phyloP scores from a whole-genome alignment of 2,113 vertebrate genomes.

The Carlito syrichta region DNA sequence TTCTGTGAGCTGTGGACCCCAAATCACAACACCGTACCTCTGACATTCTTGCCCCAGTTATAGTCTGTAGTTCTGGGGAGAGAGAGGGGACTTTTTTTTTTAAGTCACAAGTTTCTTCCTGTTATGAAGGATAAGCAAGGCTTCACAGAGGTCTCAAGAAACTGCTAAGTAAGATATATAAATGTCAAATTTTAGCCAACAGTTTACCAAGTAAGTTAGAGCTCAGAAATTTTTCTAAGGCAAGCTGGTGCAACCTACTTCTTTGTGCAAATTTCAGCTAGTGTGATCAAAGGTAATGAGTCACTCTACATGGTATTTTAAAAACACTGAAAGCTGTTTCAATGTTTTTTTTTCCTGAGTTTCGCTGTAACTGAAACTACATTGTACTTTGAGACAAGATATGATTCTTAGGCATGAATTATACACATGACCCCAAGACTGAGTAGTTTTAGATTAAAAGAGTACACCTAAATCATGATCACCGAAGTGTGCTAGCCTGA shows the following conservation, averaged over 20 bases:
- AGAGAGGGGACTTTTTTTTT: not conserved
- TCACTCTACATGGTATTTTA: conserved; percentile 46
- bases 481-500: not conserved
- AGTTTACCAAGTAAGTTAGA: not conserved
- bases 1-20: not conserved
- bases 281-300: conserved; percentile 44
- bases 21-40: not conserved
- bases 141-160: not conserved
- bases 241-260: conserved; percentile 19
- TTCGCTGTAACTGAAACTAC: conserved; percentile 59
- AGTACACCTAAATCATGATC: not conserved
- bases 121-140: not conserved
- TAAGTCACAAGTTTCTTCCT: not conserved
- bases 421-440: not conserved
- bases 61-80: not conserved
- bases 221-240: conserved; percentile 20
- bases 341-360: conserved; percentile 14
- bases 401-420: not conserved
- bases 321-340: conserved; percentile 43
- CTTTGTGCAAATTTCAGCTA: conserved; percentile 4
- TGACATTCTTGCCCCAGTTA: not conserved
- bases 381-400: conserved; percentile 38
- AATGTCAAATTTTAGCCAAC: conserved; percentile 28
- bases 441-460: not conserved
- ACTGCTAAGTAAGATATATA: conserved; percentile 55